These are phyloP conservation scores for Lycopodina hypogea DNA, from an alignment of 37 sponge, comb jelly and placozoan species.

Conservation along the genomic window DNA sequence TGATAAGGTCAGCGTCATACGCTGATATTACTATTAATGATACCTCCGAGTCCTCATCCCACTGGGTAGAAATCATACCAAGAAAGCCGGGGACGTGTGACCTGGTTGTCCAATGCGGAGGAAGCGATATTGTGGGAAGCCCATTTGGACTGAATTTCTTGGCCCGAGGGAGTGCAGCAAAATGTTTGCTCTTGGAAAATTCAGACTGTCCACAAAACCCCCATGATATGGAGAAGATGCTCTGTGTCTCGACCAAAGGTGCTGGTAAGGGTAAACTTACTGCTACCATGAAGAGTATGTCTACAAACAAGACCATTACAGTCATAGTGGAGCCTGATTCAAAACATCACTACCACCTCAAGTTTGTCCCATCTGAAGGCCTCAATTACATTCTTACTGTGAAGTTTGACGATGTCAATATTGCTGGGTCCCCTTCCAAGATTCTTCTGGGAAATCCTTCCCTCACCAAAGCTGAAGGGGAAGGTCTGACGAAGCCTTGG, in stretches of 20 bases:
- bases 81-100: conserved; percentile 43
- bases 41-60: conserved; percentile 14
- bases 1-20: conserved; percentile 29
- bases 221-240: conserved; percentile 16
- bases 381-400: conserved; percentile 55
- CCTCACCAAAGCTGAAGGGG: conserved; percentile 62
- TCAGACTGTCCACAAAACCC: conserved; percentile 15
- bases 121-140: conserved; percentile 74
- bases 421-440: conserved; percentile 79
- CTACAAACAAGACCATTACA: conserved; percentile 9
- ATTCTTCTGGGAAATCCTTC: conserved; percentile 47
- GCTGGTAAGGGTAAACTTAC: conserved; percentile 75
- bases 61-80: conserved; percentile 59
- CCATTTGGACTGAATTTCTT: conserved; percentile 56
- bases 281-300: conserved; percentile 40
- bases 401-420: conserved; percentile 66
- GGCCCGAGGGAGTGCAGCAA: conserved; percentile 58
- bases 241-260: conserved; percentile 57
- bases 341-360: conserved; percentile 39
- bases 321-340: conserved; percentile 19
- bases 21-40: conserved; percentile 29
- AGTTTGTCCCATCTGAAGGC: conserved; percentile 45
- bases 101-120: conserved; percentile 42
- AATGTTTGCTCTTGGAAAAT: conserved; percentile 53
- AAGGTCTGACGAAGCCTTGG: conserved; percentile 56